A percentile compares a stretch with the other conserved stretches of the same genome.
Conservation (phyloP, 2,888 invertebrate species). For the Prostheceraeus crozeri region DNA sequence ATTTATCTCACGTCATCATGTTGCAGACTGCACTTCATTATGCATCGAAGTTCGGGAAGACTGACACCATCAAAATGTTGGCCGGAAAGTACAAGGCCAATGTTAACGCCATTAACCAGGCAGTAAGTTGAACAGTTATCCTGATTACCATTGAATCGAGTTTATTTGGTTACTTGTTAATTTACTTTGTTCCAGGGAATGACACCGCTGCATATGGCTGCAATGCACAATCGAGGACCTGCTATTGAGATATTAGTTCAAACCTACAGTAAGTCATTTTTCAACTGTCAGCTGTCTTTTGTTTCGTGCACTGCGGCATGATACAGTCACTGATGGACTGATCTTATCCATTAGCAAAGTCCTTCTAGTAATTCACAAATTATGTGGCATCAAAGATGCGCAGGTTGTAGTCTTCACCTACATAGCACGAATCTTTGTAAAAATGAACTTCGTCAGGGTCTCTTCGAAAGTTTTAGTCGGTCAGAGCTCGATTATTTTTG, state of each 20-base stretch:
- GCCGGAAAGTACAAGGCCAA: slow-evolving; percentile 73
- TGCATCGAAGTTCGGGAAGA: slow-evolving; percentile 88
- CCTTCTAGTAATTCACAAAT: too few species aligned
- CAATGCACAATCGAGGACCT: slow-evolving; percentile 78
- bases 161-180: slow-evolving; percentile 40
- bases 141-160: neutral
- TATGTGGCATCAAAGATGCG: too few species aligned
- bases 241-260: slow-evolving; percentile 78
- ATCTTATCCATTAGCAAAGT: too few species aligned
- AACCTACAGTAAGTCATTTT: slow-evolving; percentile 70
- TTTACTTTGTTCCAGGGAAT: slow-evolving; percentile 68
- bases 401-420: too few species aligned
- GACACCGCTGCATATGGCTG: slow-evolving; percentile 82
- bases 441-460: too few species aligned
- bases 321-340: too few species aligned
- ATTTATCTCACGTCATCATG: slow-evolving; percentile 3
- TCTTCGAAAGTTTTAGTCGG: too few species aligned
- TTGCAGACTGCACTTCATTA: slow-evolving; percentile 84
- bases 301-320: too few species aligned
- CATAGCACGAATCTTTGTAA: too few species aligned
- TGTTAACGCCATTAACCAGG: slow-evolving; percentile 66
- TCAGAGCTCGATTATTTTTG: too few species aligned
- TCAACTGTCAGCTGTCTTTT: too few species aligned
- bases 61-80: slow-evolving; percentile 79
- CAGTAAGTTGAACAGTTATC: neutral